phyloP scores from a whole-genome alignment of 2,888 invertebrate genomes.

The Pammene fasciana region DNA sequence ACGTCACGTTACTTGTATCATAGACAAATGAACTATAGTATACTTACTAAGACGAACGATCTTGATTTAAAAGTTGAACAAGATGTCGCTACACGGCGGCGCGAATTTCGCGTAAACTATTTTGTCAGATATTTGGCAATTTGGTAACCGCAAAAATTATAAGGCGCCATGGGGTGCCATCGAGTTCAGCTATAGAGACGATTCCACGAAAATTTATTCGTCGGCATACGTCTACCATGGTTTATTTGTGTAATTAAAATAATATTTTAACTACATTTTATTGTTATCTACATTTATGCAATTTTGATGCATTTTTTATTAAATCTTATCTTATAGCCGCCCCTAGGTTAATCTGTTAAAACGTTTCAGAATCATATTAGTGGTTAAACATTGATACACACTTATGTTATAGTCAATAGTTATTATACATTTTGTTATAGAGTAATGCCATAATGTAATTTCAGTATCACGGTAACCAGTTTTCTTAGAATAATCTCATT shows the following conservation, averaged over 20 bases:
- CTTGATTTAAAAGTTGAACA: neutral
- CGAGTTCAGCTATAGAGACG: neutral
- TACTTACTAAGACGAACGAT: neutral
- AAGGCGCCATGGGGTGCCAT: too few species aligned
- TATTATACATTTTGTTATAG: slow-evolving; percentile 51
- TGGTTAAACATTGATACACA: slow-evolving; percentile 36
- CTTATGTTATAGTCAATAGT: slow-evolving; percentile 49
- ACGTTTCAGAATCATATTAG: slow-evolving; percentile 44
- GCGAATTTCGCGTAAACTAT: too few species aligned
- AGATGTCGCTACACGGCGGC: neutral
- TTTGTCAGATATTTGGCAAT: too few species aligned
- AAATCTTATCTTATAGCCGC: slow-evolving; percentile 26
- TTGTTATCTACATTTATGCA: slow-evolving; percentile 40
- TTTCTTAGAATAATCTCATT: slow-evolving; percentile 60
- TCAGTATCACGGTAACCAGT: slow-evolving; percentile 64
- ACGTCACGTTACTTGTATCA: slow-evolving; percentile 15
- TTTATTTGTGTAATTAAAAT: slow-evolving; percentile 8
- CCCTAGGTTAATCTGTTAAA: slow-evolving; percentile 35
- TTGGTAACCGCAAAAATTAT: too few species aligned
- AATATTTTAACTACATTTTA: slow-evolving; percentile 38
- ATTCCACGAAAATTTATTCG: neutral
- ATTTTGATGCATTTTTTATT: slow-evolving; percentile 36
- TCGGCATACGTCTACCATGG: neutral
- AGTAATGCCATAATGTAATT: slow-evolving; percentile 74
- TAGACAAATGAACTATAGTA: slow-evolving; percentile 12